Conservation (phyloP, 1,140 invertebrate species). For the Neodiprion lecontei region DNA sequence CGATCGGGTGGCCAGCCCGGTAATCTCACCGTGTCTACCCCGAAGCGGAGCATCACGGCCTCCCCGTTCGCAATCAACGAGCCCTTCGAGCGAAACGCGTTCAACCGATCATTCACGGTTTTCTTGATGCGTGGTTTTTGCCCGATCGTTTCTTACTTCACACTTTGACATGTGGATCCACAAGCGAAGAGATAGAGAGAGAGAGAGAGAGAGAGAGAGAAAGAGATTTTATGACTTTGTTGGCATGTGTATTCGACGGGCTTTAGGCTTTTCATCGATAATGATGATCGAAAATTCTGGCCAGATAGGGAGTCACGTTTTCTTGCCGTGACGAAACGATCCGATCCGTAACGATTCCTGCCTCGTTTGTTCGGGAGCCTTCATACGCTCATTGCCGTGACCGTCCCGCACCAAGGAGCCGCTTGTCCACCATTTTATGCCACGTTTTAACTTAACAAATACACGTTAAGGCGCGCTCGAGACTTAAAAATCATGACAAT, state of each 20-base stretch:
- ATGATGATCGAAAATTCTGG: not conserved
- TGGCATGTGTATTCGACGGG: not conserved
- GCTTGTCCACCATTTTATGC: not conserved
- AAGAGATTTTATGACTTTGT: too few species aligned
- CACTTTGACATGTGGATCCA: slow-evolving; percentile 14
- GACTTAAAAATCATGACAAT: too few species aligned
- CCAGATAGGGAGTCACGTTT: not conserved
- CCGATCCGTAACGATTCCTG: slow-evolving; percentile 7
- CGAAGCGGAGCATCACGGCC: too few species aligned
- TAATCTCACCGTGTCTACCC: not conserved
- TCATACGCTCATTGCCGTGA: not conserved
- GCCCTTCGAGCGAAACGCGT: not conserved
- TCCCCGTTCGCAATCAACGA: too few species aligned
- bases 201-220: not conserved
- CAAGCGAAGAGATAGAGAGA: slow-evolving; percentile 9
- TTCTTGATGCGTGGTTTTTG: slow-evolving; percentile 25
- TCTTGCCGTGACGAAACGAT: not conserved
- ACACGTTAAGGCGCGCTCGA: not conserved
- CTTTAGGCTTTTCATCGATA: not conserved
- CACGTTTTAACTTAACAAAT: slow-evolving; percentile 8
- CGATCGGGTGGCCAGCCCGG: not conserved
- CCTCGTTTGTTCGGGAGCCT: not conserved
- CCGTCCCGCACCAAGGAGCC: not conserved
- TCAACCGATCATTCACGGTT: slow-evolving; percentile 20
- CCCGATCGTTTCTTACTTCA: not conserved